Conservation (phyloP, 2,113 vertebrate species). For the Paradisaea rubra region DNA sequence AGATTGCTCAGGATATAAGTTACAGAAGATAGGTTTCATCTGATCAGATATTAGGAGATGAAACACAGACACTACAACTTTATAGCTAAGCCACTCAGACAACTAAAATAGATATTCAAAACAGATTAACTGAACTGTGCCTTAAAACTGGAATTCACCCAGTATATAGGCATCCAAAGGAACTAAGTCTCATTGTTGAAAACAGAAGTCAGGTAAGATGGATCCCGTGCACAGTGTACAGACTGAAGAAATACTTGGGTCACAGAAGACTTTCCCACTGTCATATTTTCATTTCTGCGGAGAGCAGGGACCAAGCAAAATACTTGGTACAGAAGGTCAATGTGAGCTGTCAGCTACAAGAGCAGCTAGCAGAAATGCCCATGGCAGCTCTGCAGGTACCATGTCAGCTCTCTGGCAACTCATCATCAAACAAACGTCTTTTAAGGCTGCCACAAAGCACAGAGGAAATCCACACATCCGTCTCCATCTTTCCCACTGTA, state of each 20-base stretch:
- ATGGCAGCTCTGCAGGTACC: not conserved
- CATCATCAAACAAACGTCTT: not conserved
- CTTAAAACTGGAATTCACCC: not conserved
- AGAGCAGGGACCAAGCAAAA: not conserved
- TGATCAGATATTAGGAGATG: not conserved
- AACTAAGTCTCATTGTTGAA: not conserved
- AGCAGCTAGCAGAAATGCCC: not conserved
- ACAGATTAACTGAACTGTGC: not conserved
- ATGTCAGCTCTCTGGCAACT: not conserved
- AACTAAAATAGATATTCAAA: not conserved
- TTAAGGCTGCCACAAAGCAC: not conserved
- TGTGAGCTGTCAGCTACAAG: not conserved
- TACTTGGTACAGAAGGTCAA: not conserved
- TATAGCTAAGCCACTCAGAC: not conserved
- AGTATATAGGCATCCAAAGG: not conserved
- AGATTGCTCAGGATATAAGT: not conserved
- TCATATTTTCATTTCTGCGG: not conserved
- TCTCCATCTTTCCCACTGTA: not conserved
- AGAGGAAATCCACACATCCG: not conserved
- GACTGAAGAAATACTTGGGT: not conserved
- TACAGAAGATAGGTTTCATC: not conserved
- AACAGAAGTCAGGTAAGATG: not conserved
- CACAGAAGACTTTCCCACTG: not conserved
- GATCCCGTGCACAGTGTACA: not conserved
- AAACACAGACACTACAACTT: not conserved